Evolutionary conservation across 2,797 vertebrate genomes (phyloP).

Genomic region (Girardinus metallicus): DNA sequence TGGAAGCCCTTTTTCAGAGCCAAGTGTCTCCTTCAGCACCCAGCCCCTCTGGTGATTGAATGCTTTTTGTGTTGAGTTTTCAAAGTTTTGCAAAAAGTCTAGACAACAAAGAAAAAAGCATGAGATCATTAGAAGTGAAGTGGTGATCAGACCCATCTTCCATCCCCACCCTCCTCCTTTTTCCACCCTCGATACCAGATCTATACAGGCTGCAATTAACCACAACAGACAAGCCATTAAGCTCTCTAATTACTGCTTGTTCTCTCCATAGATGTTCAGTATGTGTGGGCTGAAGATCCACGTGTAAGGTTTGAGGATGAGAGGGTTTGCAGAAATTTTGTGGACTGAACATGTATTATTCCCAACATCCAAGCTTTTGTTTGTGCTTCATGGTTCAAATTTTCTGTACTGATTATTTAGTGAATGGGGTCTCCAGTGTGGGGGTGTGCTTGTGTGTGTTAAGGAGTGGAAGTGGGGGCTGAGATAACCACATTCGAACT

Average conservation of each 20-base stretch:
- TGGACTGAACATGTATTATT: background rate
- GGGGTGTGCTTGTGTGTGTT: background rate
- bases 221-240: constrained; percentile 75
- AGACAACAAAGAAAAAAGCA: background rate
- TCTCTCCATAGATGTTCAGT: constrained; percentile 49
- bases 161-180: background rate
- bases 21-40: background rate
- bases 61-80: background rate
- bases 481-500: constrained; percentile 20
- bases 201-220: constrained; percentile 75
- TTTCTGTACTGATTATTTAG: constrained; percentile 5
- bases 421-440: background rate
- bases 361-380: background rate
- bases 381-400: background rate
- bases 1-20: background rate
- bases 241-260: constrained; percentile 72
- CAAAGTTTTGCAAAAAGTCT: constrained; percentile 32
- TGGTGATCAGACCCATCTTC: constrained; percentile 31
- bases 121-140: constrained; percentile 36
- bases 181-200: constrained; percentile 27
- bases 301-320: constrained; percentile 5
- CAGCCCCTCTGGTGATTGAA: background rate
- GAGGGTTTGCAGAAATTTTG: constrained; percentile 3
- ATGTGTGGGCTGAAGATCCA: constrained; percentile 47
- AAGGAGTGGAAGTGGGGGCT: background rate